A percentile compares a stretch with the other conserved stretches of the same genome.
These are phyloP conservation scores for Phasia obesa DNA, from an alignment of 2,888 invertebrate genomes.

Conservation along the genomic window DNA sequence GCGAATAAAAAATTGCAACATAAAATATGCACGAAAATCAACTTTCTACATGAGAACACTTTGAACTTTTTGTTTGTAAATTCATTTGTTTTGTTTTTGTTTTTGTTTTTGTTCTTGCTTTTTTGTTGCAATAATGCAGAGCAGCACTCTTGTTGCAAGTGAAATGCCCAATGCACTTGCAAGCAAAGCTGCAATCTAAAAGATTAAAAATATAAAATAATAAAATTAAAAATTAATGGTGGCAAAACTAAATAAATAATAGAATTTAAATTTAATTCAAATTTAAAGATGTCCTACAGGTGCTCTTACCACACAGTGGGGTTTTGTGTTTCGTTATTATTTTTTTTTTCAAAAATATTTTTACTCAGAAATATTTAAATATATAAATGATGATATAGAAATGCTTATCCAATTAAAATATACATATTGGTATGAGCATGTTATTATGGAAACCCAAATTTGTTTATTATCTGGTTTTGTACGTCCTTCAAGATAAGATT, in stretches of 20 bases:
- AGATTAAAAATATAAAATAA: background rate
- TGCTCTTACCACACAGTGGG: constrained; percentile 45
- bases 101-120: background rate
- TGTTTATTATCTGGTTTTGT: no score
- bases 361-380: background rate
- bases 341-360: background rate
- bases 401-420: no score
- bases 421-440: no score
- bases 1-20: constrained; percentile 24
- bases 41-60: constrained; percentile 71
- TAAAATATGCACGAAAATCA: constrained; percentile 63
- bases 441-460: no score
- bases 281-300: constrained; percentile 33
- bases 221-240: no score
- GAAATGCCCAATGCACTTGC: constrained; percentile 69
- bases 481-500: no score
- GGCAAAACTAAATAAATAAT: background rate
- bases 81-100: background rate
- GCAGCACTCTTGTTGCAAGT: background rate
- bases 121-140: background rate
- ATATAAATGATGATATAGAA: no score
- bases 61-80: constrained; percentile 61
- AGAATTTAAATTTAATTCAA: constrained; percentile 30
- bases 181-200: constrained; percentile 30
- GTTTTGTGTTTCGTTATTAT: background rate